Conservation (phyloP, 2,888 invertebrate species). For the Leptinotarsa peninsularis region DNA sequence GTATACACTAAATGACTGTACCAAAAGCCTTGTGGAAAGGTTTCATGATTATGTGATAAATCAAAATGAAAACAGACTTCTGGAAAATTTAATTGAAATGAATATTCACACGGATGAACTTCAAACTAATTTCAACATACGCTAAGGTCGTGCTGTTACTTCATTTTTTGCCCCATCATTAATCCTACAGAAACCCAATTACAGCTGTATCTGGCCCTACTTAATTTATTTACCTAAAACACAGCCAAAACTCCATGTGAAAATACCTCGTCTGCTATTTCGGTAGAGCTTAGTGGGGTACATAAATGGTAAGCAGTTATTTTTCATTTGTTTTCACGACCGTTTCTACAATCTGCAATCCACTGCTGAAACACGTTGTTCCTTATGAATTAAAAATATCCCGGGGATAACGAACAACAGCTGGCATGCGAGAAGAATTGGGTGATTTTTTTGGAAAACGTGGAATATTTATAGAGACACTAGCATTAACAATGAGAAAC, state of each 20-base stretch:
- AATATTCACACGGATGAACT: slow-evolving; percentile 33
- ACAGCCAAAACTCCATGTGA: background rate
- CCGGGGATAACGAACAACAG: slow-evolving; percentile 23
- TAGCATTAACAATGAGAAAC: background rate
- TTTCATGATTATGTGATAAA: slow-evolving; percentile 27
- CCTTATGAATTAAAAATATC: slow-evolving; percentile 31
- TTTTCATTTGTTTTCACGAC: slow-evolving; percentile 23
- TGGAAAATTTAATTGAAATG: slow-evolving; percentile 36
- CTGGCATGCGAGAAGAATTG: slow-evolving; percentile 18
- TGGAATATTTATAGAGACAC: slow-evolving; percentile 1
- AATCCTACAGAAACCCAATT: slow-evolving; percentile 16
- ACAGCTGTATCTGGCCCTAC: background rate
- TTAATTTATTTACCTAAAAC: slow-evolving; percentile 21
- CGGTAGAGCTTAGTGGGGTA: slow-evolving; percentile 18
- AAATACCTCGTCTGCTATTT: slow-evolving; percentile 7
- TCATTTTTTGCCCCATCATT: slow-evolving; percentile 27
- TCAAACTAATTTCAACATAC: slow-evolving; percentile 29
- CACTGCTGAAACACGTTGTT: slow-evolving; percentile 22
- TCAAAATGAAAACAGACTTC: slow-evolving; percentile 29
- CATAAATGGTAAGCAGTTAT: slow-evolving; percentile 18
- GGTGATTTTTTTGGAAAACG: slow-evolving; percentile 10
- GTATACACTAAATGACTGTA: too few relatives aligned
- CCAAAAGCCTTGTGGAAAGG: background rate
- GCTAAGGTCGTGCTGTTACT: slow-evolving; percentile 8
- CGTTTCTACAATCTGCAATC: slow-evolving; percentile 21